Percentiles rank a stretch among this genome's conserved stretches.
Conservation (phyloP, 1,140 invertebrate genomes). For the Cotesia glomerata region DNA sequence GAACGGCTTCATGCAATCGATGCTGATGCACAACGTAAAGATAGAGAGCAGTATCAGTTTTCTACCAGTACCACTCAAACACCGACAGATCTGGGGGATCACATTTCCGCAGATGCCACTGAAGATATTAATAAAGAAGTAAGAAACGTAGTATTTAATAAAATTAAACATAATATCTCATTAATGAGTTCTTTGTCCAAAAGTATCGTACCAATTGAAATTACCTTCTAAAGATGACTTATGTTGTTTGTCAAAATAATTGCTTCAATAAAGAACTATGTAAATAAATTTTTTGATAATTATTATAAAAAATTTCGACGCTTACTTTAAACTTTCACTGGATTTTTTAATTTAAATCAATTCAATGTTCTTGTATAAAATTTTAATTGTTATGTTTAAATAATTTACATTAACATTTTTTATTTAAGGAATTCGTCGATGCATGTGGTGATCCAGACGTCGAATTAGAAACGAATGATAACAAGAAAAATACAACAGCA, state of each 20-base stretch:
- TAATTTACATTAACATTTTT: background rate
- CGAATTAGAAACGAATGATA: background rate
- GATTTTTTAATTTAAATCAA: too few relatives aligned
- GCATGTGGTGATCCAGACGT: background rate
- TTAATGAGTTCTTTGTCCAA: too few relatives aligned
- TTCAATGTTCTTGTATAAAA: too few relatives aligned
- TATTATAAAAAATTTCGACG: too few relatives aligned
- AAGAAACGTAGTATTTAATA: constrained; percentile 32
- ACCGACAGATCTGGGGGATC: background rate
- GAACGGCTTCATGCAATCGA: constrained; percentile 75
- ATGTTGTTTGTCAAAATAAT: too few relatives aligned
- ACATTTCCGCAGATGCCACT: constrained; percentile 42
- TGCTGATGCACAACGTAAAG: constrained; percentile 49
- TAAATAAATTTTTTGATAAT: too few relatives aligned
- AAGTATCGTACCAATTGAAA: too few relatives aligned
- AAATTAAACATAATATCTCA: background rate
- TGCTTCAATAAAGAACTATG: too few relatives aligned
- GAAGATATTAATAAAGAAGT: constrained; percentile 49
- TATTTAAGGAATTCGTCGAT: constrained; percentile 15
- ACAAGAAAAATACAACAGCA: background rate
- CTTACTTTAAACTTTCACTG: too few relatives aligned
- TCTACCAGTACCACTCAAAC: constrained; percentile 37
- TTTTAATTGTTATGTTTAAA: too few relatives aligned
- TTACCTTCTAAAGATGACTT: too few relatives aligned
- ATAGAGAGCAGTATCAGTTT: constrained; percentile 44